Percentiles rank a stretch among this genome's conserved stretches.
Conservation (phyloP, 2,888 invertebrate genomes). For the Ormia ochracea region DNA sequence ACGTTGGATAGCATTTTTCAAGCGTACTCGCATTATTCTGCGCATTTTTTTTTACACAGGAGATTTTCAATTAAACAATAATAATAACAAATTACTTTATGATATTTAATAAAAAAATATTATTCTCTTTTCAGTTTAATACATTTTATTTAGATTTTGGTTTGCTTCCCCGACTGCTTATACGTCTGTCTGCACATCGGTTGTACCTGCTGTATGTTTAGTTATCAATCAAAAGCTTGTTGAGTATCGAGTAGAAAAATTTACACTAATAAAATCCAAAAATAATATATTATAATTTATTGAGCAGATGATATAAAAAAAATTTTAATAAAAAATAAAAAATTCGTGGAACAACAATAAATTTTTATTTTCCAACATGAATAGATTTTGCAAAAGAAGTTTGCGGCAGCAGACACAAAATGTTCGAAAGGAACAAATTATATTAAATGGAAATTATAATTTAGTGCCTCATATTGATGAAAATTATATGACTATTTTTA, state of each 20-base stretch:
- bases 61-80: too few species aligned
- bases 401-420: conserved; percentile 20
- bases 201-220: conserved; percentile 23
- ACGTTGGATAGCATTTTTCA: too few species aligned
- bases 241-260: conserved; percentile 18
- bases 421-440: background rate
- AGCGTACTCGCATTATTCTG: too few species aligned
- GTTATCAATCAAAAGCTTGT: conserved; percentile 46
- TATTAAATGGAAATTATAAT: conserved; percentile 17
- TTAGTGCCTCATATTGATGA: conserved; percentile 8
- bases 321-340: too few species aligned
- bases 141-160: too few species aligned
- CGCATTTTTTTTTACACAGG: too few species aligned
- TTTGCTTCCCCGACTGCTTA: too few species aligned
- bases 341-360: conserved; percentile 30
- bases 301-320: too few species aligned
- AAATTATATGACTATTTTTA: background rate
- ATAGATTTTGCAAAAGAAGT: background rate
- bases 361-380: conserved; percentile 37
- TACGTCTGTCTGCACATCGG: too few species aligned
- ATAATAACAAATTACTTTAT: too few species aligned
- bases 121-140: too few species aligned
- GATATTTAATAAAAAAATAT: too few species aligned
- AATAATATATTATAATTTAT: conserved; percentile 17
- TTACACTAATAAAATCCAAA: background rate